Conservation (phyloP, 2,888 invertebrate species). For the Acleris holmiana region DNA sequence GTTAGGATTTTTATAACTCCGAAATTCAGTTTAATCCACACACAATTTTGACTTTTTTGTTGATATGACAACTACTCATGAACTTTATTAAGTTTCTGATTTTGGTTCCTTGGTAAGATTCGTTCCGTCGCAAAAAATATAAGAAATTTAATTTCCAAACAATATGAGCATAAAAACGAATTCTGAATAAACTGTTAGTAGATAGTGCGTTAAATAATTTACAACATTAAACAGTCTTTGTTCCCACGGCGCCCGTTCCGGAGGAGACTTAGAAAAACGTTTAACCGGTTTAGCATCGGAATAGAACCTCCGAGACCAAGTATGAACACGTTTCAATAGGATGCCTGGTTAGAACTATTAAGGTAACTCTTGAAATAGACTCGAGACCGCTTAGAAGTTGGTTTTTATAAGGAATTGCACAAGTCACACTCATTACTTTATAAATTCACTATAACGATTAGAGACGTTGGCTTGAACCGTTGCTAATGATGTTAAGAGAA, state of each 20-base stretch:
- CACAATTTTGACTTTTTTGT: too few species aligned
- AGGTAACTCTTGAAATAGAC: slow-evolving; percentile 36
- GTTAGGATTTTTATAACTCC: too few species aligned
- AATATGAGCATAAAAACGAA: too few species aligned
- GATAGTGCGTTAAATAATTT: neutral
- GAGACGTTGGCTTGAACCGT: slow-evolving; percentile 12
- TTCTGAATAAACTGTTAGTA: neutral
- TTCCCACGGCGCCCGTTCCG: slow-evolving; percentile 63
- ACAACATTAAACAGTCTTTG: slow-evolving; percentile 42
- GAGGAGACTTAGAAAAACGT: slow-evolving; percentile 62
- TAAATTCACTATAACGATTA: slow-evolving; percentile 12
- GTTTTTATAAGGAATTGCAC: slow-evolving; percentile 17
- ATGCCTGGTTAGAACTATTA: slow-evolving; percentile 46
- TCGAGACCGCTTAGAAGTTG: slow-evolving; percentile 11
- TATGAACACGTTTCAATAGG: slow-evolving; percentile 55
- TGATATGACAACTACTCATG: too few species aligned
- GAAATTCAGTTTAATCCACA: too few species aligned
- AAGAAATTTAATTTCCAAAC: too few species aligned
- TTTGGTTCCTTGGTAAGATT: too few species aligned
- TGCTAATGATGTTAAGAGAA: slow-evolving; percentile 10
- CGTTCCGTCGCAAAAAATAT: too few species aligned
- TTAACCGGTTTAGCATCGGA: slow-evolving; percentile 66
- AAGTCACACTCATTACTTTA: slow-evolving; percentile 9
- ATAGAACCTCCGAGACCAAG: slow-evolving; percentile 53
- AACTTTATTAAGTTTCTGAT: too few species aligned